Conservation (phyloP, 2,797 vertebrate species). For the Corythornis leucogaster region DNA sequence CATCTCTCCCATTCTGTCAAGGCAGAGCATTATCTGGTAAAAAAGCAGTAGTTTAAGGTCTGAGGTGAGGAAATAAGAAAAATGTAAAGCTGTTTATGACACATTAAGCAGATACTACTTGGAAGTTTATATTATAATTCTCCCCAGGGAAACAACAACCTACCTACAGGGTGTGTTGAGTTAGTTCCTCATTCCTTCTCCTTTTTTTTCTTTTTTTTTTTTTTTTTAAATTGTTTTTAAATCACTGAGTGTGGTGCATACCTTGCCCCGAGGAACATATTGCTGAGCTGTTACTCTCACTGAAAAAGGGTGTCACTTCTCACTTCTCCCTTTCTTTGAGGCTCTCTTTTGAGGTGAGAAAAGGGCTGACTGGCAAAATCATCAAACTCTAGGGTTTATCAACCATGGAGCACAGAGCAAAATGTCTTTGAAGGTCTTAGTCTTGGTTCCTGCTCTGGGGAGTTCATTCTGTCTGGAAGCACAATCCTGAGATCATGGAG, state of each 20-base stretch:
- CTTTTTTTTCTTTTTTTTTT: background rate
- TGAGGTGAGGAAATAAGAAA: background rate
- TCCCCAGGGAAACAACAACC: conserved; percentile 15
- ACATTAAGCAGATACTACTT: background rate
- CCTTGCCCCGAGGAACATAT: background rate
- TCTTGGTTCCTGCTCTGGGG: background rate
- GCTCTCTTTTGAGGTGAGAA: background rate
- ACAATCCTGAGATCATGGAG: background rate
- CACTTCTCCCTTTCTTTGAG: conserved; percentile 1
- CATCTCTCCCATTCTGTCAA: background rate
- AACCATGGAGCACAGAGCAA: background rate
- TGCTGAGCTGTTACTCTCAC: conserved; percentile 32
- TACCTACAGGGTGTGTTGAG: conserved; percentile 24
- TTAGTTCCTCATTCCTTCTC: conserved; percentile 51
- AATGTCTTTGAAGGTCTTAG: background rate
- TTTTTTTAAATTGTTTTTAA: conserved; percentile 6
- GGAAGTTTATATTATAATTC: background rate
- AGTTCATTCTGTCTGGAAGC: background rate
- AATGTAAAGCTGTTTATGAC: background rate
- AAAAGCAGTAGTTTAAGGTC: background rate
- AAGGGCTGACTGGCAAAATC: background rate
- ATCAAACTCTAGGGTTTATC: background rate
- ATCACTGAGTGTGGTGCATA: background rate
- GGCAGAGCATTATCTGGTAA: background rate
- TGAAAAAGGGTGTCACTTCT: conserved; percentile 6